Evolutionary conservation across 2,888 invertebrate genomes (phyloP), one percentile per base, ranked within the genome.

Genomic region (Chouioia cunea): DNA sequence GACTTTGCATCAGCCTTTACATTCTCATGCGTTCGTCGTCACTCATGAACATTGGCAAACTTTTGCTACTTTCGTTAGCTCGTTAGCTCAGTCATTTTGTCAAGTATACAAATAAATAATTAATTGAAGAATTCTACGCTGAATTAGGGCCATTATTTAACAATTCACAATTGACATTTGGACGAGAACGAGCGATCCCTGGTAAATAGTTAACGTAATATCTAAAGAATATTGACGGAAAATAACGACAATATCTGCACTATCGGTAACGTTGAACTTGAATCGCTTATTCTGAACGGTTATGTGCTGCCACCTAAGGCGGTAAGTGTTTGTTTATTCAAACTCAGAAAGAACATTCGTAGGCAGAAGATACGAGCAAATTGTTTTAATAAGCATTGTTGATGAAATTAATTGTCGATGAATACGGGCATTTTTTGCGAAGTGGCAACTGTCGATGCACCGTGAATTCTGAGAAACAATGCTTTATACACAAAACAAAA

Each of bases 271-370:
- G 27, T 10, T 50, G 15, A 56, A 64, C 46, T 60, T 43, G 14
- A 59, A 54, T 44, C 15, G 59, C 52, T 18, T 22, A 54, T 18
- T 63, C 63, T 46, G 27, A 54, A 70, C 46, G 43, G 52, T 65
- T n/a, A 57, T 36, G 69, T 70, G 70, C 73, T 70, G 73, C 73
- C 73, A 65, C 60, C 70, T 65, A 59, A 65, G 70, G 71, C 54
- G 68, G 71, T 73, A 71, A 73, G 68, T 73, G 65, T 27, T 65
- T 52, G 59, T 59, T 63, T 14, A 57, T 71, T 73, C 56, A 57
- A 73, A 65, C 53, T 4, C 20, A n/a, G 8, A 47, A 20, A 52
- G 14, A 22, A 10, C 36, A 20, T 50, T 16, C 22, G 23, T 18
- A 48, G 46, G 43, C 53, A 53, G 15, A 0, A 54, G 18, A 16